Evolutionary conservation across 1,140 invertebrate genomes (phyloP), one percentile per base, ranked within the genome.

Genomic region (Campoletis sonorensis): DNA sequence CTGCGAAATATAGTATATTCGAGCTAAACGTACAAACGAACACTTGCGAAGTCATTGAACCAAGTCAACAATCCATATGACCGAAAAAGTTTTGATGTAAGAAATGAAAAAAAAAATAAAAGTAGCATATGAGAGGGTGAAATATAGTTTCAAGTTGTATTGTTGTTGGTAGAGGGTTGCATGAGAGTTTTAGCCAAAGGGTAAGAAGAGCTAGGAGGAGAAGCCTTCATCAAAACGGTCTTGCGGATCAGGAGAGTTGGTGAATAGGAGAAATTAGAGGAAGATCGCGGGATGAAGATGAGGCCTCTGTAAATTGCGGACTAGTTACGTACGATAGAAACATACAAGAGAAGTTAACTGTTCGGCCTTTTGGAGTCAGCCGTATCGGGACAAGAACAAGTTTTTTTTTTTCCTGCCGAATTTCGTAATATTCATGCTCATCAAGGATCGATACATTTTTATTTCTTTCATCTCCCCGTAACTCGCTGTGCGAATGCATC

Each of bases 191-290:
- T 26, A 23, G 61, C 21, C 13, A 27, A 27, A 27, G 45, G 26
- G 49, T 76, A n/a, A 10, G 40, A 54, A 68, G 30, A 78, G 82
- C 61, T 68, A 30, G 83, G 72, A 30, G 83, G 72, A 84, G 81
- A 84, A 85, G 83, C 83, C 81, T 83, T 87, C 85, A 86, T 87
- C 85, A 87, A 84, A 86, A 85, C 81, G 83, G 27, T 79, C 85
- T 84, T 84, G 85, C 77, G 84, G 84, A 79, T 85, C 82, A 76
- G 68, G 83, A 71, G 82, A 81, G 58, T 72, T 37, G 49, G 64
- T 87, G 84, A 87, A 87, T 87, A 83, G 84, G 72, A 82, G 80
- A 82, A 87, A 86, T 86, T 86, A 86, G 84, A 79, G 75, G 81
- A 87, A 84, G 67, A 83, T 84, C 85, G 77, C 79, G 76, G n/a